Evolutionary conservation across 2,797 vertebrate species (phyloP).

Genomic region (Falco rusticolus): DNA sequence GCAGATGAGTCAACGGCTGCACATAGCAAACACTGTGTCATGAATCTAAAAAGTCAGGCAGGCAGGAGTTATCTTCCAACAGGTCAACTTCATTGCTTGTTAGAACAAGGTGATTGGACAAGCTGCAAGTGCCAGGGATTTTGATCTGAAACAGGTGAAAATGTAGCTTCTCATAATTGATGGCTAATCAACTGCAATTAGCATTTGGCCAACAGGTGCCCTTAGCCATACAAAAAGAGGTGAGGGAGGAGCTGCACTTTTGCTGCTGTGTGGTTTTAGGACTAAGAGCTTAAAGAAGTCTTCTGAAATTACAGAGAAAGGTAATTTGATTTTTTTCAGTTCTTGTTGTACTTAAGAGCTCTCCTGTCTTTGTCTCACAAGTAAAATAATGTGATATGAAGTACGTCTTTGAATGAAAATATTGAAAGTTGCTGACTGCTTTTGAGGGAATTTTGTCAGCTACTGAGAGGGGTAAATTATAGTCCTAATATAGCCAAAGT

Average conservation of each 20-base stretch:
- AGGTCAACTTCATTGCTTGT: background rate
- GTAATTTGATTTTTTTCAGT: background rate
- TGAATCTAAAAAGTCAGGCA: fast-evolving
- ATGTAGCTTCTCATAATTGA: conserved; percentile 44
- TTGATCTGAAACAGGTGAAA: conserved; percentile 63
- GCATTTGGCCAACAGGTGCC: background rate
- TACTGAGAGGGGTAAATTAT: background rate
- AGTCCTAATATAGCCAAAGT: background rate
- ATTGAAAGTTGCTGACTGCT: background rate
- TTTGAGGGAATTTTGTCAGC: background rate
- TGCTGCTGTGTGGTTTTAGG: background rate
- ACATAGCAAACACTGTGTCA: background rate
- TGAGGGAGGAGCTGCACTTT: fast-evolving
- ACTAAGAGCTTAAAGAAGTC: background rate
- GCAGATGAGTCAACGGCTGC: background rate
- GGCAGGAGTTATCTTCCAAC: background rate
- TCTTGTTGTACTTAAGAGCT: background rate
- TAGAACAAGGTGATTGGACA: background rate
- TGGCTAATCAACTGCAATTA: conserved; percentile 54
- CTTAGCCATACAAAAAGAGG: background rate
- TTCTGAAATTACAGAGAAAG: background rate
- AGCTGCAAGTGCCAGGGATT: background rate
- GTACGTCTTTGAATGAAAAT: background rate
- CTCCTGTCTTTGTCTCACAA: background rate
- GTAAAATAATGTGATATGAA: background rate